Evolutionary conservation across 2,888 invertebrate species (phyloP).

Genomic region (Polydesmus complanatus): DNA sequence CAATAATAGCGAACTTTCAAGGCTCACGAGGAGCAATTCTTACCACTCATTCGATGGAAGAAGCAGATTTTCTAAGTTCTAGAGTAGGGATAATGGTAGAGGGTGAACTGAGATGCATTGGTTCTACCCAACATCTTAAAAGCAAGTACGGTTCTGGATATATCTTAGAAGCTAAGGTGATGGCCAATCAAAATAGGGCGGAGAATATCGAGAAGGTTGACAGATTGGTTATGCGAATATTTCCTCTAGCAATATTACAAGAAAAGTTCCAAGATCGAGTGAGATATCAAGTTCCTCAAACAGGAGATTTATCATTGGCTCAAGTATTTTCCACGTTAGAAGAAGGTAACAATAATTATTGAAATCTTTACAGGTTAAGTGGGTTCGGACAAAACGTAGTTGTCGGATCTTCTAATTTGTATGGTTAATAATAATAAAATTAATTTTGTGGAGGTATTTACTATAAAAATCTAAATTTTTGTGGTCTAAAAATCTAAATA

Average conservation of each 20-base stretch:
- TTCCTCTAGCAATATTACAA: conserved; percentile 53
- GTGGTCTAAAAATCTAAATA: too few species aligned
- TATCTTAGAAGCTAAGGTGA: conserved; percentile 65
- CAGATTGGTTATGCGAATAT: conserved; percentile 48
- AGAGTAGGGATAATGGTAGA: conserved; percentile 78
- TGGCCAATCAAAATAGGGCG: conserved; percentile 25
- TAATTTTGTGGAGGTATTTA: too few species aligned
- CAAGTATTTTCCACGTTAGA: conserved; percentile 63
- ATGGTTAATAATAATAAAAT: too few species aligned
- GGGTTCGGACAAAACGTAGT: too few species aligned
- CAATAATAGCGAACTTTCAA: conserved; percentile 36
- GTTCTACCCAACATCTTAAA: conserved; percentile 74
- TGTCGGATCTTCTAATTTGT: too few species aligned
- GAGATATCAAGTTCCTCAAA: conserved; percentile 66
- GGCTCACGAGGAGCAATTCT: conserved; percentile 64
- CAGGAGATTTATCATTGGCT: conserved; percentile 59
- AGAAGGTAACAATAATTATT: conserved; percentile 42
- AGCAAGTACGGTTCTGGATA: conserved; percentile 75
- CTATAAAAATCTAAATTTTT: too few species aligned
- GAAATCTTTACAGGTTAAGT: too few species aligned
- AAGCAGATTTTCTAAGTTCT: conserved; percentile 72
- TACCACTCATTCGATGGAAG: conserved; percentile 84
- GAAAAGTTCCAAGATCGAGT: conserved; percentile 67
- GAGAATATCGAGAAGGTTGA: conserved; percentile 24
- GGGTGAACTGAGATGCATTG: conserved; percentile 61